phyloP scores from a whole-genome alignment of 2,113 vertebrate genomes.

The Camelus dromedarius region DNA sequence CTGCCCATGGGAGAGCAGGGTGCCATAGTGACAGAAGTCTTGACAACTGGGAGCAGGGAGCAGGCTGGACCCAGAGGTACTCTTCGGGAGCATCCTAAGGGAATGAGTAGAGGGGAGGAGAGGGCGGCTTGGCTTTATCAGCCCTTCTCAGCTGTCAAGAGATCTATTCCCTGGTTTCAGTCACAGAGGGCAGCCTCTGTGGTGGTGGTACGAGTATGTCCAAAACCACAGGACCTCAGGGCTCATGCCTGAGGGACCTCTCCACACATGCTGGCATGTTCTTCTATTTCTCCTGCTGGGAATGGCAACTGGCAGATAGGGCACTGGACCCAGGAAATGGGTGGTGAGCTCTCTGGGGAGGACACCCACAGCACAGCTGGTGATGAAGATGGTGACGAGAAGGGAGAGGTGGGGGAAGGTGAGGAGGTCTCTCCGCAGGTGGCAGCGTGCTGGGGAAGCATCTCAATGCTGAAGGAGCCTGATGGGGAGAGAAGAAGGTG shows the following conservation, averaged over 20 bases:
- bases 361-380: slow-evolving; percentile 14
- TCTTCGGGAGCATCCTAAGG: slow-evolving; percentile 38
- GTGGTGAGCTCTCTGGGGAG: slow-evolving; percentile 58
- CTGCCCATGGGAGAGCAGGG: slow-evolving; percentile 4
- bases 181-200: background rate
- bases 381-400: slow-evolving; percentile 44
- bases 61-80: slow-evolving; percentile 39
- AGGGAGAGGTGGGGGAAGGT: background rate
- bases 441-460: slow-evolving; percentile 84
- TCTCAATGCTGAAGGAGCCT: slow-evolving; percentile 84
- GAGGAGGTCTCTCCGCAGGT: slow-evolving; percentile 81
- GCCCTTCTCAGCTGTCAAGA: background rate
- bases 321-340: slow-evolving; percentile 78
- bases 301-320: slow-evolving; percentile 86
- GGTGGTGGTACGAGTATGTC: no score
- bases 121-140: background rate
- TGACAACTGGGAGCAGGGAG: slow-evolving; percentile 64
- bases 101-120: background rate
- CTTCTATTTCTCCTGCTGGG: slow-evolving; percentile 74
- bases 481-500: background rate
- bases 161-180: background rate
- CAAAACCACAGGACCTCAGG: background rate
- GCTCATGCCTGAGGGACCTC: slow-evolving; percentile 67
- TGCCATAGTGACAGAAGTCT: slow-evolving; percentile 67
- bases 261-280: slow-evolving; percentile 86